A percentile compares a stretch with the other conserved stretches of the same genome.
Conservation (phyloP, 2,888 invertebrate genomes). For the Andrena chrysosceles region DNA sequence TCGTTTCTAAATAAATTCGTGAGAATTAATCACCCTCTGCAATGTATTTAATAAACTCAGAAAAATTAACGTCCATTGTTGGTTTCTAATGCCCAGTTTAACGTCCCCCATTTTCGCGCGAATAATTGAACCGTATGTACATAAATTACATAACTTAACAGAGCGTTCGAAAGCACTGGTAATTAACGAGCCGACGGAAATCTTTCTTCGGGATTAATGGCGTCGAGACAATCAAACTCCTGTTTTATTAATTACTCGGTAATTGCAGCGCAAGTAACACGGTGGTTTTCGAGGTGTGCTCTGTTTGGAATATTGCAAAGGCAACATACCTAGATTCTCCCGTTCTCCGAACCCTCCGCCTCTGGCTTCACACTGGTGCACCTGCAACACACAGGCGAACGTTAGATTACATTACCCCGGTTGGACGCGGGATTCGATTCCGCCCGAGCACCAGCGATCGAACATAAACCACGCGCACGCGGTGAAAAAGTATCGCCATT, state of each 20-base stretch:
- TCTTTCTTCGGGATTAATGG: not conserved
- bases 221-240: not conserved
- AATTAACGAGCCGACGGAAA: not conserved
- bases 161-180: too few species aligned
- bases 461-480: constrained; percentile 8
- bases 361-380: constrained; percentile 66
- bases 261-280: not conserved
- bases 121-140: too few species aligned
- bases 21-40: too few species aligned
- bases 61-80: too few species aligned
- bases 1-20: constrained; percentile 29
- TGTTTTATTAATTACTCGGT: constrained; percentile 5
- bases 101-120: too few species aligned
- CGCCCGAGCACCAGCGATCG: constrained; percentile 25
- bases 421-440: constrained; percentile 24
- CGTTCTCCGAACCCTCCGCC: constrained; percentile 76
- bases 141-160: too few species aligned
- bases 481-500: constrained; percentile 29
- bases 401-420: constrained; percentile 40
- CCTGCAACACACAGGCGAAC: constrained; percentile 69
- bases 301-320: constrained; percentile 1
- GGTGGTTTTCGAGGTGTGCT: not conserved
- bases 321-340: constrained; percentile 77
- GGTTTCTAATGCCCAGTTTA: too few species aligned
- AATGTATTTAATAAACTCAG: too few species aligned